These are phyloP conservation scores for Stomorhina lunata DNA, from an alignment of 2,888 invertebrate species.

Conservation along the genomic window DNA sequence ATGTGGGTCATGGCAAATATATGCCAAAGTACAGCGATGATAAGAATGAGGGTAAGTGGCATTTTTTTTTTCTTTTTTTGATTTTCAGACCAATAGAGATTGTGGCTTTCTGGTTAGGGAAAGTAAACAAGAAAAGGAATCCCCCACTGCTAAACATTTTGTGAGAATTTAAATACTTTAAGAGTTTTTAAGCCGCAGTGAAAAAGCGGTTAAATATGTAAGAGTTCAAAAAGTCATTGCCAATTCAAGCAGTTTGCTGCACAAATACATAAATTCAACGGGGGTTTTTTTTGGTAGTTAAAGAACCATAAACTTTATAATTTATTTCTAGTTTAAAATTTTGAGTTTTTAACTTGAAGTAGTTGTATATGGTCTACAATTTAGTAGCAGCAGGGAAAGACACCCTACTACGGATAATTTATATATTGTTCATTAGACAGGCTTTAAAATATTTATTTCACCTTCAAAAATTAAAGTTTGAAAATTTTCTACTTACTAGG, in stretches of 20 bases:
- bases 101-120: constrained; percentile 24
- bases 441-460: no score
- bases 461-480: no score
- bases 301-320: constrained; percentile 25
- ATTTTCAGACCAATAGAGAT: constrained; percentile 12
- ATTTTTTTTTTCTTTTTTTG: neutral
- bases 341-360: constrained; percentile 48
- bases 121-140: neutral
- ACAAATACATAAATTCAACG: neutral
- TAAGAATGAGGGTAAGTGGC: constrained; percentile 45
- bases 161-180: constrained; percentile 5
- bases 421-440: no score
- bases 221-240: neutral
- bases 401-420: neutral
- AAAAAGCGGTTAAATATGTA: constrained; percentile 1
- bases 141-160: neutral
- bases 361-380: constrained; percentile 39
- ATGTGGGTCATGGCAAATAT: neutral
- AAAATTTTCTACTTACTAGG: no score
- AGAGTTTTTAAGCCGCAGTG: neutral
- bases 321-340: constrained; percentile 19
- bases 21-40: neutral
- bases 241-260: neutral
- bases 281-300: neutral
- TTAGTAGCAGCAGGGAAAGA: neutral